Base-by-base conservation (phyloP, 1,140 invertebrate species). In the Oryctes rhinoceros region DNA sequence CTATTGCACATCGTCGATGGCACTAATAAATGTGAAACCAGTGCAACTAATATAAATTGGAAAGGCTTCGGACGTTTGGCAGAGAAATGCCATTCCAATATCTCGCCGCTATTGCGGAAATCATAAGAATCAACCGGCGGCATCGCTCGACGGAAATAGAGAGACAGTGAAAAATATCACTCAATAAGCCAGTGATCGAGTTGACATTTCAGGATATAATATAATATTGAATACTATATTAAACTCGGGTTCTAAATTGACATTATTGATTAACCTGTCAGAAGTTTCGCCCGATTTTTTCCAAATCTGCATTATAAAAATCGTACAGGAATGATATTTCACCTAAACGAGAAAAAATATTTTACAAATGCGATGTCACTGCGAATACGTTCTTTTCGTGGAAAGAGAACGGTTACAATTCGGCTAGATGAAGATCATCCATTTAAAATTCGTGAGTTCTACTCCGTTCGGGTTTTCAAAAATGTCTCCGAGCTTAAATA, bases 231-330 rank as follows among this genome's bases (percentile, higher is more conserved):
- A 76, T 9, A 76, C 35, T 48, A 48, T 76, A 76, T 76, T 76
- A 76, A 76, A 76, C 74, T 76, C n/a, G 3, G 74, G 37, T n/a
- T 76, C 18, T 39, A 48, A 44, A 48, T 76, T 67, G 65, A 67
- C 65, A 67, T 76, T 76, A 44, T 76, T 48, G 74, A 76, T 76
- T 76, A 76, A 76, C 74, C 74, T 76, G 74, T 76, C 74, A 76
- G 35, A 76, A 20, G 39, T 76, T 76, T 67, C 24, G 11, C 49
- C 65, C 20, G 65, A 67, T 67, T 67, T 67, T 67, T 67, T 67
- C 20, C 65, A 24, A 4, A 9, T 67, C 30, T 18, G n/a, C 65
- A 11, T 9, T 11, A 24, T 67, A 30, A 30, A 24, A 24, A 67
- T 5, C 1, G 30, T 9, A 6, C n/a, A 67, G 3, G 65, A 4